Base-by-base conservation (phyloP, 2,888 invertebrate genomes). In the Drosophila nr. perissopoda region DNA sequence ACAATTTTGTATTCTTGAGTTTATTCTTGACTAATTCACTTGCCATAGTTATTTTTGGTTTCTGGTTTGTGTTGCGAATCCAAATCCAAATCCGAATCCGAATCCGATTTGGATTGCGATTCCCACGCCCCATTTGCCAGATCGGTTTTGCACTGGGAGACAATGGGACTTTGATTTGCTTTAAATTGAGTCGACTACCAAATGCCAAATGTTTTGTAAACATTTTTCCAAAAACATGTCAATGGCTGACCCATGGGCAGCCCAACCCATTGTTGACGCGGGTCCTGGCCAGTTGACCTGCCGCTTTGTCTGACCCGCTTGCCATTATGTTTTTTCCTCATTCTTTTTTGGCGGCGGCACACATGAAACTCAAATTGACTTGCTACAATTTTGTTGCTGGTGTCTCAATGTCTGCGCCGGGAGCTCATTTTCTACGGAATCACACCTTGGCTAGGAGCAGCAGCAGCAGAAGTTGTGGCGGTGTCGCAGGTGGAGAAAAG, bases 141-240 rank as follows among this genome's bases (percentile, higher is more conserved):
- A 40, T 61, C 51, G 38, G 16, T 59, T 70, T 60, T 61, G 56
- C 51, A 51, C 57, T 53, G 34, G 56, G 61, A 46, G 46, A 87
- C 88, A 87, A 88, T 84, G 64, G 63, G 34, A n/a, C 25, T 62
- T 63, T 77, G 83, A 84, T 82, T 86, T 88, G 75, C 67, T 81
- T 81, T 74, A 81, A 88, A 88, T 86, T 81, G 80, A 77, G 59
- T 70, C 70, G 66, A 57, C 64, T 49, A 56, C 71, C 59, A 69
- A 69, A 83, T 83, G 74, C 77, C 72, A 75, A 87, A 85, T 91
- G 86, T 91, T 91, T 91, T 82, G 88, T 90, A 89, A 91, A 91
- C 90, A 91, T 74, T 75, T 84, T 71, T 78, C 78, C 74, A 88
- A 87, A 86, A 89, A 80, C 81, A 79, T 81, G 88, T 87, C 80